Evolutionary conservation across 2,113 vertebrate species (phyloP).

Genomic region (Pseudopodoces humilis): DNA sequence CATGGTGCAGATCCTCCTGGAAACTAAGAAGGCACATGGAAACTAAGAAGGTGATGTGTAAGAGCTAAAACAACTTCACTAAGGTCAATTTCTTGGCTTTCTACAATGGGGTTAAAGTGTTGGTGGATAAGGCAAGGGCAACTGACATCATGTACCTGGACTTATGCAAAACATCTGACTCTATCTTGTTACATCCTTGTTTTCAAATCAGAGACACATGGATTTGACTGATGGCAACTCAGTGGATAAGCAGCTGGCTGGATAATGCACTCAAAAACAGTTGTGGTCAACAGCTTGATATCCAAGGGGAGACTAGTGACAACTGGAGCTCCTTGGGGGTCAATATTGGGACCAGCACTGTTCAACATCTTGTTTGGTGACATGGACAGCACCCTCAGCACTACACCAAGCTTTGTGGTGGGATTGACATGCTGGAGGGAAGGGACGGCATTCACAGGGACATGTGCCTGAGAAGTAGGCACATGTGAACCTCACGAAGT

Average conservation of each 20-base stretch:
- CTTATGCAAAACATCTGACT: neutral
- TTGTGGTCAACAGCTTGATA: neutral
- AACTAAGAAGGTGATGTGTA: neutral
- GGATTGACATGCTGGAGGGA: neutral
- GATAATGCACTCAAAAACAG: neutral
- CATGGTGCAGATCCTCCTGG: neutral
- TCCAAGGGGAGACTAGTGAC: neutral
- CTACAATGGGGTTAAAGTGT: neutral
- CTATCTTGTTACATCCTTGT: fast-evolving
- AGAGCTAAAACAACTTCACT: neutral
- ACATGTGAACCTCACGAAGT: fast-evolving
- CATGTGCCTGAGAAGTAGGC: neutral
- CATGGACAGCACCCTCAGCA: neutral
- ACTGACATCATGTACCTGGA: neutral
- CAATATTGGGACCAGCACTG: neutral
- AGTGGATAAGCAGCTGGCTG: neutral
- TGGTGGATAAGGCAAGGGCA: neutral
- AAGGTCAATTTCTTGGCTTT: neutral
- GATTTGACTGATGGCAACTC: neutral
- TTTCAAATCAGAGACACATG: neutral
- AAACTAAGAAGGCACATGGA: neutral
- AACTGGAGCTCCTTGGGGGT: neutral
- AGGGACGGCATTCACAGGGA: neutral
- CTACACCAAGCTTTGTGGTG: neutral
- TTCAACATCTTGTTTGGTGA: neutral